Evolutionary conservation across 2,113 vertebrate species (phyloP).

Genomic region (Hemichromis elongatus): DNA sequence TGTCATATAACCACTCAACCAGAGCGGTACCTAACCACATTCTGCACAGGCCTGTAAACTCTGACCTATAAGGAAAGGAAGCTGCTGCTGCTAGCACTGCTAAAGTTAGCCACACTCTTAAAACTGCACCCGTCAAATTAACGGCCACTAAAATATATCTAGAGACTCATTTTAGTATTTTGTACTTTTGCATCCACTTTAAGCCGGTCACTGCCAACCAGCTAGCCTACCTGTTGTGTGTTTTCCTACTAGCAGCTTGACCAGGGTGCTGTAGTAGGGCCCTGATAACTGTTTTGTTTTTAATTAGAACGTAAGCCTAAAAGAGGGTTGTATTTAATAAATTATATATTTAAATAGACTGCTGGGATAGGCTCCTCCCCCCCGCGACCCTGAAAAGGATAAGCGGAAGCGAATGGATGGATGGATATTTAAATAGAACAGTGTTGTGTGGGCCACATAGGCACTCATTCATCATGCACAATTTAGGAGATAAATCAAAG

Average conservation of each 20-base stretch:
- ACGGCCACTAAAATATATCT: background rate
- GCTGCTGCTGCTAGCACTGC: background rate
- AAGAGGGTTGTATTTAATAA: background rate
- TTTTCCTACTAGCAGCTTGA: background rate
- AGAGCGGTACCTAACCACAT: background rate
- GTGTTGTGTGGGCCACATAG: fast-evolving
- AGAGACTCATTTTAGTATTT: background rate
- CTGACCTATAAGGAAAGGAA: background rate
- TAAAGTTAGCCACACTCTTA: background rate
- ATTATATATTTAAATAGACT: background rate
- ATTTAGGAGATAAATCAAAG: background rate
- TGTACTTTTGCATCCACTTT: background rate
- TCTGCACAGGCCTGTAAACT: background rate
- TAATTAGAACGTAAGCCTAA: background rate
- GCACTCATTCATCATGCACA: background rate
- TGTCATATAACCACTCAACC: background rate
- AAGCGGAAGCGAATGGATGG: too few relatives aligned
- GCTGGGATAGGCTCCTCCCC: too few relatives aligned
- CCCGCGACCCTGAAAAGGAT: too few relatives aligned
- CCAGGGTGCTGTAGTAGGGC: background rate
- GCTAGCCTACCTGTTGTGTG: background rate
- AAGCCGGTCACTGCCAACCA: background rate
- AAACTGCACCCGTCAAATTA: background rate
- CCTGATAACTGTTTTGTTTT: background rate
- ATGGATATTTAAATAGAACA: background rate